phyloP scores from a whole-genome alignment of 2,797 vertebrate species.

The Discoglossus pictus region DNA sequence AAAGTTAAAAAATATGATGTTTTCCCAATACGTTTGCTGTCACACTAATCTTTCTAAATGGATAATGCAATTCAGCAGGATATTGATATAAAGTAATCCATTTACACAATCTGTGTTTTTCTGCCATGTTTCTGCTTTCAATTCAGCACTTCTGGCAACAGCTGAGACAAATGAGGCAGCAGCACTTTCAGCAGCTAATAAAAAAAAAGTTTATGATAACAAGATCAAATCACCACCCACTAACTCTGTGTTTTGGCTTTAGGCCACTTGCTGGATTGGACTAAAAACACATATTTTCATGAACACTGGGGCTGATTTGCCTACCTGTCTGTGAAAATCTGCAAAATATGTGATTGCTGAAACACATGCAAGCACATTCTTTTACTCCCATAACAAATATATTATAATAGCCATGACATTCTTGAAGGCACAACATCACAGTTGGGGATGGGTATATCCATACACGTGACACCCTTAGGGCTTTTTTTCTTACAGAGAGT shows the following conservation, averaged over 20 bases:
- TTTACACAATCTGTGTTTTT: neutral
- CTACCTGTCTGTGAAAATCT: conserved; percentile 59
- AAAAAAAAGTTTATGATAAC: conserved; percentile 65
- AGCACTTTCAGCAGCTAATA: conserved; percentile 54
- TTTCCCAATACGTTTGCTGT: too few relatives aligned
- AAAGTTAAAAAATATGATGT: too few relatives aligned
- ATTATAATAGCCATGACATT: neutral
- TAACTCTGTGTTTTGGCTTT: conserved; percentile 64
- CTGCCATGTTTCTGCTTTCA: conserved; percentile 1
- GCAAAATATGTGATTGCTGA: conserved; percentile 53
- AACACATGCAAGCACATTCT: conserved; percentile 39
- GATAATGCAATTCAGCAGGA: too few relatives aligned
- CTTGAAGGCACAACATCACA: too few relatives aligned
- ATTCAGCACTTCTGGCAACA: conserved; percentile 19
- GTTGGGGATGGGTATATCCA: too few relatives aligned
- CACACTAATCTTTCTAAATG: too few relatives aligned
- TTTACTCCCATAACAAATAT: neutral
- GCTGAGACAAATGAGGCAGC: conserved; percentile 25
- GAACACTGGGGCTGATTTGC: conserved; percentile 15
- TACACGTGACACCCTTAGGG: too few relatives aligned
- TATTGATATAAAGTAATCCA: too few relatives aligned
- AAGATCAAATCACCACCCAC: conserved; percentile 65
- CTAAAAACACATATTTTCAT: conserved; percentile 54
- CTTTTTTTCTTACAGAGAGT: too few relatives aligned
- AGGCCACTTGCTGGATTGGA: conserved; percentile 59